Percentiles rank a stretch among this genome's conserved stretches.
These are phyloP conservation scores for Cremastinae sp. DNA, from an alignment of 2,888 invertebrate species.

Conservation along the genomic window DNA sequence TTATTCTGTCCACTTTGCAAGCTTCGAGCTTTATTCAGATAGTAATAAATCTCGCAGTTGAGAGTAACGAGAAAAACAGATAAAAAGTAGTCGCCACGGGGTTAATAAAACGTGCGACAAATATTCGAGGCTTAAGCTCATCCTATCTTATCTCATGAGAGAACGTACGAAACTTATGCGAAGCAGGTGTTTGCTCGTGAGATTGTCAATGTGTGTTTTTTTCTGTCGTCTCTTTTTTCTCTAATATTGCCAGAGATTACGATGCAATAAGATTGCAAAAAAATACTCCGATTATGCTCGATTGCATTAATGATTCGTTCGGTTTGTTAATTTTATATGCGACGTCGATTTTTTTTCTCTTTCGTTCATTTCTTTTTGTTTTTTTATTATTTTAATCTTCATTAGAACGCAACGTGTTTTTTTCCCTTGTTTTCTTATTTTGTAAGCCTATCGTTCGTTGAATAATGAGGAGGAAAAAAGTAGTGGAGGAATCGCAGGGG, in stretches of 20 bases:
- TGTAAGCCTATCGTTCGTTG: not conserved
- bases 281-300: conserved; percentile 7
- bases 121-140: conserved; percentile 52
- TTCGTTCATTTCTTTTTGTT: too few species aligned
- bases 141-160: conserved; percentile 49
- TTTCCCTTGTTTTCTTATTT: too few species aligned
- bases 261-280: conserved; percentile 3
- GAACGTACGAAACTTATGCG: conserved; percentile 36
- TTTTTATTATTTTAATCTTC: not conserved
- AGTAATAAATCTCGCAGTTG: too few species aligned
- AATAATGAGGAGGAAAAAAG: conserved; percentile 18
- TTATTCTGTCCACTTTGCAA: too few species aligned
- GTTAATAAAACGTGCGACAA: conserved; percentile 35
- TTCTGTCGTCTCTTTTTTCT: not conserved
- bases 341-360: too few species aligned
- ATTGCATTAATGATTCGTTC: too few species aligned
- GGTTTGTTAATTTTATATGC: too few species aligned
- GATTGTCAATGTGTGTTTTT: conserved; percentile 47
- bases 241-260: not conserved
- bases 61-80: not conserved
- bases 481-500: conserved; percentile 24
- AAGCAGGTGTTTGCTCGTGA: conserved; percentile 8
- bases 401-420: too few species aligned
- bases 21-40: too few species aligned
- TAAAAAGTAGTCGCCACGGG: conserved; percentile 5